Percentiles rank a stretch among this genome's conserved stretches.
These are phyloP conservation scores for Polydrusus pterygomalis DNA, from an alignment of 2,888 invertebrate species.

Conservation along the genomic window DNA sequence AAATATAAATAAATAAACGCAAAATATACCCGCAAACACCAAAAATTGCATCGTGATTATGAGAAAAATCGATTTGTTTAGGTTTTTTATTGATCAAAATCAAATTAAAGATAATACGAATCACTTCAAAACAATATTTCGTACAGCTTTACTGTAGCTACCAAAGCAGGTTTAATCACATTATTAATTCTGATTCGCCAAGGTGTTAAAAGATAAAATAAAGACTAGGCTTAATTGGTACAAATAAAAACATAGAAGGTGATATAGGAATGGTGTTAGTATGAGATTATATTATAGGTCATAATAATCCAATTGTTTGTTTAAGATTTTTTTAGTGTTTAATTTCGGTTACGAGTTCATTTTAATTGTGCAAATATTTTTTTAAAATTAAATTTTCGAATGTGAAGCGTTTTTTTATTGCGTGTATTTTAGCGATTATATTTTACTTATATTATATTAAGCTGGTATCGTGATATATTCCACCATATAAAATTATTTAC, in stretches of 20 bases:
- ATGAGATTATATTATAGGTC: conserved; percentile 31
- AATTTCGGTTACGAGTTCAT: neutral
- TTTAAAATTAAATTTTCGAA: too few relatives aligned
- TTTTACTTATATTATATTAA: too few relatives aligned
- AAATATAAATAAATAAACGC: neutral
- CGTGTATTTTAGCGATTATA: neutral
- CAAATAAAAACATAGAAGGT: conserved; percentile 39
- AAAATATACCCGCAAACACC: neutral
- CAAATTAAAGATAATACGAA: conserved; percentile 7
- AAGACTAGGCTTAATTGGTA: conserved; percentile 36
- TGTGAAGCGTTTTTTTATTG: too few relatives aligned
- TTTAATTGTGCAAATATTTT: neutral
- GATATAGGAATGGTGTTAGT: conserved; percentile 6
- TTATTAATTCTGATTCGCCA: conserved; percentile 14
- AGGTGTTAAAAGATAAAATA: conserved; percentile 46
- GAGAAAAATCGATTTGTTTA: neutral
- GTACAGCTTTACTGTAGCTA: conserved; percentile 15
- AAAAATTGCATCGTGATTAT: neutral
- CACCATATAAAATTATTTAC: too few relatives aligned
- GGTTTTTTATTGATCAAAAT: neutral
- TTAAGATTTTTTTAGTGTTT: conserved; percentile 5
- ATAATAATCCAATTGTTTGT: conserved; percentile 12
- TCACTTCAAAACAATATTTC: neutral
- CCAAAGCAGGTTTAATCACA: conserved; percentile 18
- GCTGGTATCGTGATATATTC: too few relatives aligned